phyloP scores from a whole-genome alignment of 2,888 invertebrate species.

The Silvanus unidentatus region DNA sequence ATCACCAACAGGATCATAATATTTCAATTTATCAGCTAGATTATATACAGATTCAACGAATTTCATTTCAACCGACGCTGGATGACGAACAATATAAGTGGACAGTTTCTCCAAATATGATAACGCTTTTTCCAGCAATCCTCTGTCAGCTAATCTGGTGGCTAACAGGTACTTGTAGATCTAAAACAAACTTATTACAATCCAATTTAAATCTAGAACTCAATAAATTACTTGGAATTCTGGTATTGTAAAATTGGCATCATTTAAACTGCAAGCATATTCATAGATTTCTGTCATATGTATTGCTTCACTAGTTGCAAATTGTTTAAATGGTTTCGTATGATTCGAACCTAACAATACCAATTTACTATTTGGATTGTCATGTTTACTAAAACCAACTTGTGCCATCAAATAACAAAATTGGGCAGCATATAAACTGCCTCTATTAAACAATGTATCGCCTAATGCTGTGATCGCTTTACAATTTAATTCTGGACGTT shows the following conservation, averaged over 20 bases:
- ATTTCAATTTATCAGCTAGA: slow-evolving; percentile 44
- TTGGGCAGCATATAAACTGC: slow-evolving; percentile 85
- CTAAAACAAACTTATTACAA: too few species aligned
- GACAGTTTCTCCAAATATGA: slow-evolving; percentile 79
- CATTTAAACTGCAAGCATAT: slow-evolving; percentile 79
- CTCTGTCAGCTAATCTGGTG: slow-evolving; percentile 69
- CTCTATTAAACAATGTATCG: slow-evolving; percentile 65
- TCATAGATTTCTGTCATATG: slow-evolving; percentile 95
- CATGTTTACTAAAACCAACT: slow-evolving; percentile 51
- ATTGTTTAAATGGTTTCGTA: slow-evolving; percentile 56
- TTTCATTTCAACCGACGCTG: slow-evolving; percentile 48
- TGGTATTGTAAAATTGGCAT: slow-evolving; percentile 63
- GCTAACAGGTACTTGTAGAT: slow-evolving; percentile 82
- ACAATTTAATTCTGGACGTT: slow-evolving; percentile 69
- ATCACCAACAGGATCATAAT: slow-evolving; percentile 42
- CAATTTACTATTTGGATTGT: slow-evolving; percentile 56
- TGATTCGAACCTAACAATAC: slow-evolving; percentile 76
- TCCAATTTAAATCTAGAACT: slow-evolving; percentile 35
- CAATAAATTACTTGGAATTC: slow-evolving; percentile 62
- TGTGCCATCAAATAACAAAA: slow-evolving; percentile 92
- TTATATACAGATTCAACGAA: slow-evolving; percentile 52
- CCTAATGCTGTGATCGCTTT: slow-evolving; percentile 72
- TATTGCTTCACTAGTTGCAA: slow-evolving; percentile 77
- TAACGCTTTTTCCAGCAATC: slow-evolving; percentile 72
- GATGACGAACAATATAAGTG: slow-evolving; percentile 57